Base-by-base conservation (phyloP, 2,888 invertebrate genomes). In the Drosophila kanekoi region DNA sequence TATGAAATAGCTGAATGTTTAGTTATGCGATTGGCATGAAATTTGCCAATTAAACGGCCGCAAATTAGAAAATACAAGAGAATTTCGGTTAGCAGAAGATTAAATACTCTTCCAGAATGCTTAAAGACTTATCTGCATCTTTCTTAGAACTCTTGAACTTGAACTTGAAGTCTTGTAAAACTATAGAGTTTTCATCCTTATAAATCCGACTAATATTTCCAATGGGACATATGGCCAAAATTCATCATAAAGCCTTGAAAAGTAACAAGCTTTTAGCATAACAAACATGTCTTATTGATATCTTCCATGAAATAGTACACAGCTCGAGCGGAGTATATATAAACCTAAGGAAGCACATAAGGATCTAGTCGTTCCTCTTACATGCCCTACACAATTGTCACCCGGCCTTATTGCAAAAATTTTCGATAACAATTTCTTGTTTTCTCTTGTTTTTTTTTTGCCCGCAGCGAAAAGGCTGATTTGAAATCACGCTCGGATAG, bases 401-500 rank as follows among this genome's bases (percentile, higher is more conserved):
- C 75, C 69, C 53, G 53, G 40, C 51, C 56, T 64, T 66, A 69
- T 65, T 54, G 13, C 10, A 33, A 70, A 49, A 58, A 65, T 68
- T 38, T 74, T 71, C 54, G 81, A 68, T 84, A 88, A 87, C 59
- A 75, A 88, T 77, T 84, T 60, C 43, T 44, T 48, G 23, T 49
- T 63, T 77, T 51, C 43, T 49, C 44, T 48, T 52, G 48, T 64
- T 70, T 51, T 54, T 33, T 48, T 43, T 43, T 68, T 33, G 53
- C 73, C 75, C 66, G 10, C 74, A 93, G 93, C 89, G 93, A 93
- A 85, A 93, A 93, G 75, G 92, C 92, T 72, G 93, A 93, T 86
- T 89, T 93, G 83, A 93, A 93, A 83, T 92, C 92, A 73, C 92
- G 92, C 68, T 92, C 92, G 52, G 92, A 93, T 83, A 92, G 92